Evolutionary conservation across 2,888 invertebrate genomes (phyloP), one percentile per base, ranked within the genome.

Genomic region (Athalia rosae): DNA sequence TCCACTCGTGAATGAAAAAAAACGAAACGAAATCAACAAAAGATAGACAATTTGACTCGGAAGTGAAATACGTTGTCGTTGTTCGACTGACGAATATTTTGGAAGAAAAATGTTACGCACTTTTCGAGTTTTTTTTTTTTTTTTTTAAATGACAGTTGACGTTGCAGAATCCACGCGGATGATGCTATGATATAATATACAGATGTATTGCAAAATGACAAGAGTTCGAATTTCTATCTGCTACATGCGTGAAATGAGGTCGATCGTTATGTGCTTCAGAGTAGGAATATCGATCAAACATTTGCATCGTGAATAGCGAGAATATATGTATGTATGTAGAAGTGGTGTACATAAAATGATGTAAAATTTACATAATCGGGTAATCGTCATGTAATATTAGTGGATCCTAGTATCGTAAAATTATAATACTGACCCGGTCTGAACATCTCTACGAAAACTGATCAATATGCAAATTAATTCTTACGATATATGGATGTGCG

Each of bases 401-500:
- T 53, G n/a, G 53, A n/a, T n/a, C 53, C 9, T 9, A 3, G 53
- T 3, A 11, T 11, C n/a, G 53, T 53, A 53, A 53, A 11, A 53
- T n/a, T 53, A 8, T 8, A 53, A 53, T 53, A 53, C 53, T 53
- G 9, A n/a, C n/a, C 53, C n/a, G 15, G 53, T 11, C 13, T n/a
- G 2, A 67, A 28, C 6, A 11, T 62, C 41, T 7, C 28, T 28
- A 53, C 28, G 11, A 67, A 67, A 67, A 28, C 41, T 58, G 45
- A 71, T 71, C 4, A 45, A 71, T 4, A 4, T 56, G 71, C 71
- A 8, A 53, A 71, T 71, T 13, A 58, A 58, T 58, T 58, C 8
- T 58, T n/a, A 3, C 53, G 53, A 53, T 53, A 53, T 11, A 11
- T 53, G 6, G 0, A 53, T 11, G 83, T 81, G 83, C 88, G 83